Percentiles rank a stretch among this genome's conserved stretches.
Evolutionary conservation across 2,797 vertebrate genomes (phyloP).

Genomic region (Microchirus variegatus): DNA sequence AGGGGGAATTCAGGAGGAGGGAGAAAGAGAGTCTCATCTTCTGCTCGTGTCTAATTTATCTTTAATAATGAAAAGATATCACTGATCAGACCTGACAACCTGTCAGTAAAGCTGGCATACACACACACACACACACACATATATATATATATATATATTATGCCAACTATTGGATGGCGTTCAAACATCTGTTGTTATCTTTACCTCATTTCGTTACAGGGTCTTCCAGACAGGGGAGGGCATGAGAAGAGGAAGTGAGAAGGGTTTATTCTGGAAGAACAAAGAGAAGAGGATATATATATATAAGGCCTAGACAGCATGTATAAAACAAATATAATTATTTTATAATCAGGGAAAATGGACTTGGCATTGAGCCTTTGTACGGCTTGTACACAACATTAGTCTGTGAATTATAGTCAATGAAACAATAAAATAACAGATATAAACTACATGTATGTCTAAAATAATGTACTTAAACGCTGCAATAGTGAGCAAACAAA

Average conservation of each 20-base stretch:
- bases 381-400: too few species aligned
- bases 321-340: constrained; percentile 8
- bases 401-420: too few species aligned
- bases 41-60: constrained; percentile 21
- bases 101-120: too few species aligned
- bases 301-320: constrained; percentile 43
- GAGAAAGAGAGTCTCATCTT: constrained; percentile 23
- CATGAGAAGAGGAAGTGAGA: constrained; percentile 3
- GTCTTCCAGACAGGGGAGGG: constrained; percentile 17
- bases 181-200: not conserved
- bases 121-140: too few species aligned
- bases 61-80: constrained; percentile 9
- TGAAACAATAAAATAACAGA: too few species aligned
- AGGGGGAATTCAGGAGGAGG: constrained; percentile 26
- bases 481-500: too few species aligned
- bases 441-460: too few species aligned
- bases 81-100: not conserved
- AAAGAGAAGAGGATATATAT: constrained; percentile 17
- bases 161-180: too few species aligned
- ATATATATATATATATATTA: too few species aligned
- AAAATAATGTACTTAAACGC: too few species aligned
- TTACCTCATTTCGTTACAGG: not conserved
- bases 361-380: too few species aligned
- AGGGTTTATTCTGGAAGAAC: constrained; percentile 54
- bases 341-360: too few species aligned